These are phyloP conservation scores for Parazoanthus atlanticus DNA, from an alignment of 92 coral and sea anemone species.

Conservation along the genomic window DNA sequence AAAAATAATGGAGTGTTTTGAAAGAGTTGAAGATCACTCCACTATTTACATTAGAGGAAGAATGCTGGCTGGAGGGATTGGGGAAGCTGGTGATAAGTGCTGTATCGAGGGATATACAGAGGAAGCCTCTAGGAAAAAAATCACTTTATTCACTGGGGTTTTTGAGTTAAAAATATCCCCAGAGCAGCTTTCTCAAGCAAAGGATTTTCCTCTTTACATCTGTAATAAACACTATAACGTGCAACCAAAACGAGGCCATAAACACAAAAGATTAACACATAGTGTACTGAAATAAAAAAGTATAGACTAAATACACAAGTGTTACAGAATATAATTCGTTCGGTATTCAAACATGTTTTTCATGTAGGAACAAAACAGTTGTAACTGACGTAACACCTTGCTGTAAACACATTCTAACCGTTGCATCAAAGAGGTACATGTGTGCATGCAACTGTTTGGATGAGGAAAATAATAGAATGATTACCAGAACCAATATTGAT, in stretches of 20 bases:
- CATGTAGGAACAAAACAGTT: neutral
- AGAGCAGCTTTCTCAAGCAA: neutral
- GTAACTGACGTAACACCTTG: neutral
- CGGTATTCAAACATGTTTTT: neutral
- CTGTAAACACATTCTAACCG: neutral
- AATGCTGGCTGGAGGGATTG: neutral
- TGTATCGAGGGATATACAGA: neutral
- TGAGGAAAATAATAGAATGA: neutral
- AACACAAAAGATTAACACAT: neutral
- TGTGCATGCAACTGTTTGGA: conserved; percentile 3
- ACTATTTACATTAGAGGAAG: neutral
- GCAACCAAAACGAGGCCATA: conserved; percentile 3
- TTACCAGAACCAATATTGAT: neutral
- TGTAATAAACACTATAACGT: neutral
- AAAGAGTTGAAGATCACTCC: neutral
- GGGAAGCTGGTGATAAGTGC: neutral
- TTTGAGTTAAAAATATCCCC: neutral
- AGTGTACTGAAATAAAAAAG: neutral
- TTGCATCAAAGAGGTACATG: neutral
- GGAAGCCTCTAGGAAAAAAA: neutral
- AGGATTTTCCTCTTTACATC: neutral
- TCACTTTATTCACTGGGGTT: neutral
- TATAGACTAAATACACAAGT: neutral
- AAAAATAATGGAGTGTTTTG: neutral
- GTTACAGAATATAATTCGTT: neutral